These are phyloP conservation scores for Coptodon bakossiorum DNA, from an alignment of 2,113 vertebrate species.

Conservation along the genomic window DNA sequence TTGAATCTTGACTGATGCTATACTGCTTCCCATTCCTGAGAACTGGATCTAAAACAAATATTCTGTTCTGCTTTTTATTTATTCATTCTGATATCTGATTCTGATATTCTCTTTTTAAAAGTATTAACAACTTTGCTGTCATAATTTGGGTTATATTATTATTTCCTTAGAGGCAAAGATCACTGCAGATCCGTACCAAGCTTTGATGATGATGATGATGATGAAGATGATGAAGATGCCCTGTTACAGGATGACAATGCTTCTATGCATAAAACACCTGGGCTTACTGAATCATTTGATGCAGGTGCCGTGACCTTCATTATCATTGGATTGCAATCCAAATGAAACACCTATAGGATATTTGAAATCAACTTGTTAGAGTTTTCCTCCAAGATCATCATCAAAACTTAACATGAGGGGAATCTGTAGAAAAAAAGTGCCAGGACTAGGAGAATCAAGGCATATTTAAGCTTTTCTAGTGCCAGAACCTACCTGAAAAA, in stretches of 20 bases:
- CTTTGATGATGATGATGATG: background rate
- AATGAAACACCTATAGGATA: background rate
- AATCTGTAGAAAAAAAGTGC: background rate
- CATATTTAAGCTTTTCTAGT: background rate
- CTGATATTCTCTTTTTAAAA: background rate
- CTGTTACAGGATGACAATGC: background rate
- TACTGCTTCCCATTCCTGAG: background rate
- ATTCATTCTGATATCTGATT: background rate
- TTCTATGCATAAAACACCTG: background rate
- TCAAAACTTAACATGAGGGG: background rate
- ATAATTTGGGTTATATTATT: background rate
- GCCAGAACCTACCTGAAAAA: background rate
- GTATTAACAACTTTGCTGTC: background rate
- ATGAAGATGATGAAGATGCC: background rate
- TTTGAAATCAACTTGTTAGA: background rate
- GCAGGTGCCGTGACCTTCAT: background rate
- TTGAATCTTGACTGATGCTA: background rate
- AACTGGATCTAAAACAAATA: background rate
- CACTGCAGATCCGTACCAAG: background rate
- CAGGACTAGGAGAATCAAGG: background rate
- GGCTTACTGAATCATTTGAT: background rate
- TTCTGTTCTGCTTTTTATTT: background rate
- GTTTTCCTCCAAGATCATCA: background rate
- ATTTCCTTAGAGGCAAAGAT: background rate
- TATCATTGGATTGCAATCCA: background rate